phyloP scores from a whole-genome alignment of 2,888 invertebrate species.

The Steromphala cineraria region DNA sequence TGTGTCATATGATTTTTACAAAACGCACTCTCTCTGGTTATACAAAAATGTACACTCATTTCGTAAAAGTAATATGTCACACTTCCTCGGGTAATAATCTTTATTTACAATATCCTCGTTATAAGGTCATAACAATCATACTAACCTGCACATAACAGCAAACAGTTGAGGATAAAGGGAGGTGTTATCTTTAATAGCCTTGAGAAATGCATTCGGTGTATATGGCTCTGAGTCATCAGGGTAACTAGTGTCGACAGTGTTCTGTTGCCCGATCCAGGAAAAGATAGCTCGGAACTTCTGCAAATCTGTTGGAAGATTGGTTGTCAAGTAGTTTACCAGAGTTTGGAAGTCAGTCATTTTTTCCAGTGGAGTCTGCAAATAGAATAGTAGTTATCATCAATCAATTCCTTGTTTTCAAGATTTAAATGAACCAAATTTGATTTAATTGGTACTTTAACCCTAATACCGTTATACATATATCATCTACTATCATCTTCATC shows the following conservation, averaged over 20 bases:
- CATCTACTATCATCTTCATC: too few relatives aligned
- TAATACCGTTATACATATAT: too few relatives aligned
- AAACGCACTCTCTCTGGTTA: too few relatives aligned
- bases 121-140: background rate
- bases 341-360: conserved; percentile 22
- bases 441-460: too few relatives aligned
- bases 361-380: background rate
- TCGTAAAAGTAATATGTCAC: too few relatives aligned
- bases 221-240: conserved; percentile 27
- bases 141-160: conserved; percentile 47
- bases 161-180: conserved; percentile 45
- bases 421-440: too few relatives aligned
- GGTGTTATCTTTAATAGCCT: conserved; percentile 41
- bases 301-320: conserved; percentile 33
- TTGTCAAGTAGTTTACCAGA: conserved; percentile 37
- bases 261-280: conserved; percentile 50
- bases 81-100: too few relatives aligned
- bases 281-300: conserved; percentile 43
- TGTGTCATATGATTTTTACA: too few relatives aligned
- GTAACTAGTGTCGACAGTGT: conserved; percentile 31
- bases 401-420: too few relatives aligned
- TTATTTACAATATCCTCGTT: too few relatives aligned
- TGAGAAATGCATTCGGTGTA: conserved; percentile 47
- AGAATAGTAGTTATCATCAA: background rate
- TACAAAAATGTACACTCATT: too few relatives aligned